A percentile compares a stretch with the other conserved stretches of the same genome.
These are phyloP conservation scores for Bursaphelenchus mucronatus DNA, from an alignment of 1,140 invertebrate species.

Conservation along the genomic window DNA sequence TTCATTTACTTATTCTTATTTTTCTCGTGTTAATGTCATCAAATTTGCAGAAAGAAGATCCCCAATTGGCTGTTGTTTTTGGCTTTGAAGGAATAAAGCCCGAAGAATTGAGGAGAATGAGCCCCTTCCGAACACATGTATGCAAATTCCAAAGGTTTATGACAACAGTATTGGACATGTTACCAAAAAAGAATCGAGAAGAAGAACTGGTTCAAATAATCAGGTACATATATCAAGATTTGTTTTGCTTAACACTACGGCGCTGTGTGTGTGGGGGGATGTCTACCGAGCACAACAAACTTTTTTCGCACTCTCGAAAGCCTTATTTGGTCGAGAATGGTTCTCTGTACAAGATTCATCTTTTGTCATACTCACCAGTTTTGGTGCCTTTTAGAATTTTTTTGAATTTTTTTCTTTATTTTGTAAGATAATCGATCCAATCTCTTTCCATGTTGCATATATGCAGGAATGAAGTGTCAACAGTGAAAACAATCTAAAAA, in stretches of 20 bases:
- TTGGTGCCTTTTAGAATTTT: too few relatives aligned
- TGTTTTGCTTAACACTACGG: constrained; percentile 17
- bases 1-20: not conserved
- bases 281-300: not conserved
- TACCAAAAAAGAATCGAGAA: constrained; percentile 45
- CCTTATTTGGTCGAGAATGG: too few relatives aligned
- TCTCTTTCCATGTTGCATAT: too few relatives aligned
- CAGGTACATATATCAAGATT: constrained; percentile 37
- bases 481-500: too few relatives aligned
- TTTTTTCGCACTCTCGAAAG: too few relatives aligned
- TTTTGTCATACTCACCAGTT: too few relatives aligned
- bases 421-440: too few relatives aligned
- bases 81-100: constrained; percentile 45
- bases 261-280: not conserved
- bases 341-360: too few relatives aligned
- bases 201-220: constrained; percentile 54
- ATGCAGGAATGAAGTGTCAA: too few relatives aligned
- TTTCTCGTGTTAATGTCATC: not conserved
- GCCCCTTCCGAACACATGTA: constrained; percentile 56
- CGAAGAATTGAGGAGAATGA: constrained; percentile 40
- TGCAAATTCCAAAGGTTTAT: constrained; percentile 57
- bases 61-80: constrained; percentile 52
- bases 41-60: constrained; percentile 46
- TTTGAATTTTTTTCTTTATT: too few relatives aligned
- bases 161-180: constrained; percentile 49